Conservation (phyloP, 2,113 vertebrate genomes). For the Phodopus roborovskii region DNA sequence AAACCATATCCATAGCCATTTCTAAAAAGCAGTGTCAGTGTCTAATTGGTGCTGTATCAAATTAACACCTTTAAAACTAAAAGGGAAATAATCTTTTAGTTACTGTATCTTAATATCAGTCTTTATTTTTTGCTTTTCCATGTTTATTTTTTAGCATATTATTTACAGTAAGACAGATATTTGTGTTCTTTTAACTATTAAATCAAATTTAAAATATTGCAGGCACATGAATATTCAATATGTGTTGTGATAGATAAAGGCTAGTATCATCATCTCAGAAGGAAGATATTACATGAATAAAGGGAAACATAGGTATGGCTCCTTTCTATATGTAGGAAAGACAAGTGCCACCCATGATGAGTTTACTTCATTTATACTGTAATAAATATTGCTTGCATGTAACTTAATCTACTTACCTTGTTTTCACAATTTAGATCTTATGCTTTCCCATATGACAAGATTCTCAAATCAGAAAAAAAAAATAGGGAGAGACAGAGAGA, state of each 20-base stretch:
- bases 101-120: not conserved
- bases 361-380: not conserved
- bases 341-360: not conserved
- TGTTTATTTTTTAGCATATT: conserved; percentile 39
- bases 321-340: not conserved
- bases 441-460: not conserved
- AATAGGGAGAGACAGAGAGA: not conserved
- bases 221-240: not conserved
- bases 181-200: not conserved
- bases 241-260: not conserved
- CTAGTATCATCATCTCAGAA: not conserved
- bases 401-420: not conserved
- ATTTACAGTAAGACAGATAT: not conserved
- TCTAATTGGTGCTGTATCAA: not conserved
- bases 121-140: not conserved
- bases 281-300: not conserved
- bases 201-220: not conserved
- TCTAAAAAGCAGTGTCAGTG: not conserved
- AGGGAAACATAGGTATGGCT: not conserved
- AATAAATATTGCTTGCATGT: not conserved
- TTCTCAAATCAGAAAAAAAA: not conserved
- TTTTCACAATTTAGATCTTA: not conserved
- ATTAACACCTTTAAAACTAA: not conserved
- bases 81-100: not conserved
- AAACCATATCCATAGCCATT: not conserved